Evolutionary conservation across 2,888 invertebrate species (phyloP).

Genomic region (Allolobophora icterica): DNA sequence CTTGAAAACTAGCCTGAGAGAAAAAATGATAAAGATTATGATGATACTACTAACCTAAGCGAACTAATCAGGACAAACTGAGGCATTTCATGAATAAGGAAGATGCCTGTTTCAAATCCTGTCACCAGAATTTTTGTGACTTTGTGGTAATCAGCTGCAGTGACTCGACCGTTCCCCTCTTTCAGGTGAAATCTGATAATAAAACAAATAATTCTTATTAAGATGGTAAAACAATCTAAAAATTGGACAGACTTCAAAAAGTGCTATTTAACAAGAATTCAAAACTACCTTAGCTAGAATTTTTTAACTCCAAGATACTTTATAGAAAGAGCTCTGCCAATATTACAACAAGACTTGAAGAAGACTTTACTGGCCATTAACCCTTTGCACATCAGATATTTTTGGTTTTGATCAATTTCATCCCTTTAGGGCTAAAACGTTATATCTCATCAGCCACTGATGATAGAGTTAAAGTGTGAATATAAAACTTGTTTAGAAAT

Average conservation of each 20-base stretch:
- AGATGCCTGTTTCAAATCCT: conserved; percentile 88
- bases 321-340: not conserved
- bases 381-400: too few relatives aligned
- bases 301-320: not conserved
- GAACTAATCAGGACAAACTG: conserved; percentile 91
- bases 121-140: conserved; percentile 81
- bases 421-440: too few relatives aligned
- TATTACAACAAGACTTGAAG: not conserved
- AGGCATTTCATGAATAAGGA: conserved; percentile 92
- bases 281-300: not conserved
- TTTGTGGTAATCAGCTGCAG: conserved; percentile 83
- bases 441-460: too few relatives aligned
- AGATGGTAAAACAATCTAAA: not conserved
- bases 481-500: too few relatives aligned
- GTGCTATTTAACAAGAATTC: not conserved
- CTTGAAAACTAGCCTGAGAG: not conserved
- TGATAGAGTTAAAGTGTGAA: too few relatives aligned
- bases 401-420: too few relatives aligned
- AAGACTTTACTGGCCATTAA: not conserved
- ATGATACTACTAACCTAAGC: conserved; percentile 66
- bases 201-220: conserved; percentile 18
- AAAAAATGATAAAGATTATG: not conserved
- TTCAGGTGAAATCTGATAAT: conserved; percentile 71
- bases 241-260: not conserved
- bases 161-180: conserved; percentile 67